Base-by-base conservation (phyloP, 2,113 vertebrate genomes). In the Sigmodon hispidus region DNA sequence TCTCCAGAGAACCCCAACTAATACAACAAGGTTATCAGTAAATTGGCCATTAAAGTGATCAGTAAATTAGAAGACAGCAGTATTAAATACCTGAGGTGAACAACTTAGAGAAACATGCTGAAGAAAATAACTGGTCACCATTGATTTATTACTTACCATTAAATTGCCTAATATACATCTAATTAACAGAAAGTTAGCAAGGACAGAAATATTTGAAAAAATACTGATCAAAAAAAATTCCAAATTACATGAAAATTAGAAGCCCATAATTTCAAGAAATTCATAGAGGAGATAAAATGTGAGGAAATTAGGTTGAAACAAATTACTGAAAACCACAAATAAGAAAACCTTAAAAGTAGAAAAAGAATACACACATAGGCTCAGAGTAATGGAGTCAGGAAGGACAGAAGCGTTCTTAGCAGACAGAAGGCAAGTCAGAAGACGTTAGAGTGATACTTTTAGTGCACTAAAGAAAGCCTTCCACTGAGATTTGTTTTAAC, bases 291-390 rank as follows among this genome's bases (percentile, higher is more conserved):
- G 9, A 67, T 73, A 69, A 89, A 86, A 65, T 31, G 59, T 75
- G 83, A 26, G 61, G 63, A 96, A 92, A 50, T 43, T 1, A 67
- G 72, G 45, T 67, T 24, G 89, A 90, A 92, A 50, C 8, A 95
- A 93, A 91, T 89, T 75, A 57, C 24, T 96, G 67, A 92, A 93
- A 93, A 92, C 34, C 21, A 43, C 63, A 92, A 87, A 79, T 34
- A 80, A 77, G 48, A 89, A 80, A 84, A 22, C 63, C 55, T 83
- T 93, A 92, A 84, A 55, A 89, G 21, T 52, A 91, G 40, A 90
- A 21, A 86, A 31, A 89, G 31, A 87, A 86, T 88, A 77, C n/a
- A 65, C 57, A 77, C 1, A 59, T 26, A 87, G 79, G 36, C 34
- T 73, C 55, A 87, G 57, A 96, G 48, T 69, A 92, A 87, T 24